Conservation (phyloP, 2,888 invertebrate species). For the Pimpla rufipes region DNA sequence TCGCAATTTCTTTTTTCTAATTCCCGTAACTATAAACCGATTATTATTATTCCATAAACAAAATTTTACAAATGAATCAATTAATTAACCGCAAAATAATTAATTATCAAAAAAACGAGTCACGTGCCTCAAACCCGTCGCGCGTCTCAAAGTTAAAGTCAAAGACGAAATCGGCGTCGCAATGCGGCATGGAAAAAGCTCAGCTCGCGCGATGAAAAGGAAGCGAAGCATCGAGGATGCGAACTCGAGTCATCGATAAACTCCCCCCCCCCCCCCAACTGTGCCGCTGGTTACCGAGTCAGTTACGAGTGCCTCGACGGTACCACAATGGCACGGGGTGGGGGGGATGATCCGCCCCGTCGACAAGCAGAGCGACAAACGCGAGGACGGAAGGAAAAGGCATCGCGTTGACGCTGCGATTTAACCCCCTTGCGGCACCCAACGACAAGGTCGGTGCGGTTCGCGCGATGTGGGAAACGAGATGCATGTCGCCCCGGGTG, state of each 20-base stretch:
- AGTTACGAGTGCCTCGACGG: conserved; percentile 16
- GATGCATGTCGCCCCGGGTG: too few relatives aligned
- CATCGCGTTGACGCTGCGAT: neutral
- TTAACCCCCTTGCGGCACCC: neutral
- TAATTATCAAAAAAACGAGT: too few relatives aligned
- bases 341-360: neutral
- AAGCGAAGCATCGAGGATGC: neutral
- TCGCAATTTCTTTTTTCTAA: too few relatives aligned
- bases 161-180: too few relatives aligned
- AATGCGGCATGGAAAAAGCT: neutral
- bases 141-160: too few relatives aligned
- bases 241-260: neutral
- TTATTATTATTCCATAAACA: too few relatives aligned
- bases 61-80: too few relatives aligned
- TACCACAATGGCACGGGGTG: neutral
- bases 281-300: neutral
- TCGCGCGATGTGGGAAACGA: conserved; percentile 13
- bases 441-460: conserved; percentile 12
- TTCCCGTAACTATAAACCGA: too few relatives aligned
- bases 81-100: too few relatives aligned
- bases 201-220: neutral
- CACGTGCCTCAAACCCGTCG: too few relatives aligned
- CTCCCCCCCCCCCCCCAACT: neutral
- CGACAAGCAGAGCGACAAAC: neutral
- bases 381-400: neutral